These are phyloP conservation scores for Platalea minor DNA, from an alignment of 2,797 vertebrate species.

Conservation along the genomic window DNA sequence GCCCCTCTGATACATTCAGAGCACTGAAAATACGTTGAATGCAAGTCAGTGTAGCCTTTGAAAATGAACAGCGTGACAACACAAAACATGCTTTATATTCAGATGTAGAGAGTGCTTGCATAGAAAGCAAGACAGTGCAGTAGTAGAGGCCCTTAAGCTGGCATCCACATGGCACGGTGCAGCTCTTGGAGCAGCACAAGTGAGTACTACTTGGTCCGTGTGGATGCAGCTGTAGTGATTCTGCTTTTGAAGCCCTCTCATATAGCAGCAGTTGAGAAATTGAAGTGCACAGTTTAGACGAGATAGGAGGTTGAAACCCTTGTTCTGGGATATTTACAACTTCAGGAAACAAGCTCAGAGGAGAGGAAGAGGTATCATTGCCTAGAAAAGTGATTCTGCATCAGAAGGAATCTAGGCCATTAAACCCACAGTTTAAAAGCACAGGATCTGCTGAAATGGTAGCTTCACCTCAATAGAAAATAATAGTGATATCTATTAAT, in stretches of 20 bases:
- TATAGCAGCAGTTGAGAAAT: neutral
- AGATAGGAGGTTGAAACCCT: neutral
- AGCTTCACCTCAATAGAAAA: neutral
- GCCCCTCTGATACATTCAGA: neutral
- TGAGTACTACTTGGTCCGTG: accelerated
- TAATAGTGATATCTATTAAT: neutral
- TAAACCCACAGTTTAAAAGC: neutral
- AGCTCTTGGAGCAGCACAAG: neutral
- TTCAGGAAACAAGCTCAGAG: neutral
- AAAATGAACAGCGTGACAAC: neutral
- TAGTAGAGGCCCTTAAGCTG: accelerated
- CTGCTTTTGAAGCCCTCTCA: neutral
- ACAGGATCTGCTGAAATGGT: neutral
- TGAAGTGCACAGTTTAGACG: neutral
- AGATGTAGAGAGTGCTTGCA: neutral
- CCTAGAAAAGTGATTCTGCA: neutral
- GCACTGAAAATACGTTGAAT: neutral
- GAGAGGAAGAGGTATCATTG: neutral
- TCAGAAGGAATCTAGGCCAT: neutral
- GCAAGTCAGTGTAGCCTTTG: neutral
- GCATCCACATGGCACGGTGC: accelerated
- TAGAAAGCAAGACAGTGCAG: neutral
- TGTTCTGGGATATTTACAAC: neutral
- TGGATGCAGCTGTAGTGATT: neutral
- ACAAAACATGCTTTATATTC: neutral